A percentile compares a stretch with the other conserved stretches of the same genome.
Evolutionary conservation across 2,113 vertebrate genomes (phyloP).

Genomic region (Psophia crepitans): DNA sequence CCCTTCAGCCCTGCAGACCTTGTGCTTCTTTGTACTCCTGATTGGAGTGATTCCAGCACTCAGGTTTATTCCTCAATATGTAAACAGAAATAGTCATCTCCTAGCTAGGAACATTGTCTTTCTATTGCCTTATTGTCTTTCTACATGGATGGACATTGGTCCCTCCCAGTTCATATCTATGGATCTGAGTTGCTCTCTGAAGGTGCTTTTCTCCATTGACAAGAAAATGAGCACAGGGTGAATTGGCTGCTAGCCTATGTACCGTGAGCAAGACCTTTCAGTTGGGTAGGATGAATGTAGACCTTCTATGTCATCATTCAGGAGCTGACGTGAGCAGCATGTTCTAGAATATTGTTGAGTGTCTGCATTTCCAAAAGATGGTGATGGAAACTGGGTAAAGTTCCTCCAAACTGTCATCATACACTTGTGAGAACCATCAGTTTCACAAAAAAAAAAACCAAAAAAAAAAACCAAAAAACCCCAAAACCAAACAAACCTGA

Average conservation of each 20-base stretch:
- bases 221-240: not conserved
- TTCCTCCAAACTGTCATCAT: not conserved
- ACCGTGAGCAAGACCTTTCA: not conserved
- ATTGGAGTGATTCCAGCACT: not conserved
- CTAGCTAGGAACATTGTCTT: not conserved
- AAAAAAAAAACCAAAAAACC: too few relatives aligned
- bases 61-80: rapidly evolving
- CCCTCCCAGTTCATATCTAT: not conserved
- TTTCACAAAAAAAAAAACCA: not conserved
- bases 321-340: not conserved
- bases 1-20: not conserved
- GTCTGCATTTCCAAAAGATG: not conserved
- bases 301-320: not conserved
- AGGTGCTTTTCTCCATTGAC: not conserved
- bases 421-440: not conserved
- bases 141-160: not conserved
- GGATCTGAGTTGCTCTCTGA: not conserved
- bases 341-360: not conserved
- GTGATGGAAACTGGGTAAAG: not conserved
- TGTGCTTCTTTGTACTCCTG: not conserved
- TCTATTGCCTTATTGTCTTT: not conserved
- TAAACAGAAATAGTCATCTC: not conserved
- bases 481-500: not conserved
- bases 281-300: not conserved
- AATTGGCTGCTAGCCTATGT: not conserved